Evolutionary conservation across 2,113 vertebrate genomes (phyloP).

Genomic region (Rana temporaria): DNA sequence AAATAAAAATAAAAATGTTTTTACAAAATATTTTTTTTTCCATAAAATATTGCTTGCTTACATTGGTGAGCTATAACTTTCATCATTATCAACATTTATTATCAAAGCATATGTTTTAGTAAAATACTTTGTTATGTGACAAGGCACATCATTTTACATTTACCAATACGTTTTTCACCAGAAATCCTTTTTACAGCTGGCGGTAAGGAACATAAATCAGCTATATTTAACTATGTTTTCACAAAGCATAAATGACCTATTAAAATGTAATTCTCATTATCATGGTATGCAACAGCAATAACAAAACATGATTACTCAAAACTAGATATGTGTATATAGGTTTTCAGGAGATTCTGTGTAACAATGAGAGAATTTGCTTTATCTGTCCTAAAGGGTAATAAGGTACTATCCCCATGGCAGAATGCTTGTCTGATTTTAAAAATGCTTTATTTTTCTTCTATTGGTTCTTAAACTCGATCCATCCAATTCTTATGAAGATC

Average conservation of each 20-base stretch:
- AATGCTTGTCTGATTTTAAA: too few relatives aligned
- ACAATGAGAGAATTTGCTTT: too few relatives aligned
- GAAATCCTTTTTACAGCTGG: constrained; percentile 15
- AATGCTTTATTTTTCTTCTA: too few relatives aligned
- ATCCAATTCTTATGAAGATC: too few relatives aligned
- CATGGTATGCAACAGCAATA: background rate
- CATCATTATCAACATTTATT: background rate
- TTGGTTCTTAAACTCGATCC: too few relatives aligned
- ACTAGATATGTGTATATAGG: background rate
- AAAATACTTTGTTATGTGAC: constrained; percentile 6
- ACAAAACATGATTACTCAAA: background rate
- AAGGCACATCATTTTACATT: background rate
- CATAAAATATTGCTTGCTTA: too few relatives aligned
- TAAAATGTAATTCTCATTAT: constrained; percentile 28
- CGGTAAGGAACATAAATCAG: background rate
- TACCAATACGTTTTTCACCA: background rate
- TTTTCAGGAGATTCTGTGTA: too few relatives aligned
- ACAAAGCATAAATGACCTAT: background rate
- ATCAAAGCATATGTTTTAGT: background rate
- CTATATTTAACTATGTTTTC: constrained; percentile 1
- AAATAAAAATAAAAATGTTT: too few relatives aligned
- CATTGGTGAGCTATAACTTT: too few relatives aligned
- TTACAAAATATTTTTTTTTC: too few relatives aligned
- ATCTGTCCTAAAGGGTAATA: too few relatives aligned
- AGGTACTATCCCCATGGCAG: too few relatives aligned